Conservation (phyloP, 2,113 vertebrate species). For the Thalassarche chlororhynchos region DNA sequence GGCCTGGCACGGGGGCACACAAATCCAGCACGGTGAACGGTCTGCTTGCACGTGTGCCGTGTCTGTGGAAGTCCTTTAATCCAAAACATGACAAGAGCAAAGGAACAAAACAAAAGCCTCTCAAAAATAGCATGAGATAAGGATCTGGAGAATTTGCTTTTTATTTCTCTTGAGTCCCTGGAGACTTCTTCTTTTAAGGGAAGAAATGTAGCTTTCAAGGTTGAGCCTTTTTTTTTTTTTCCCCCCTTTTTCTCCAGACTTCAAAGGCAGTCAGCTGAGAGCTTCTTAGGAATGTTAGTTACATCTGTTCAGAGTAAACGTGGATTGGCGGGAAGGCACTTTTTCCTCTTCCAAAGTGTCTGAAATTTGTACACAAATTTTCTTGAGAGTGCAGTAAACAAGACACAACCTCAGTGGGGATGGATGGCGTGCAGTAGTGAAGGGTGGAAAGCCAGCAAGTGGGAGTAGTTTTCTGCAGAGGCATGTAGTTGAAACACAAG, state of each 20-base stretch:
- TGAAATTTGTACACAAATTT: background rate
- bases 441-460: background rate
- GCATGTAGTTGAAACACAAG: background rate
- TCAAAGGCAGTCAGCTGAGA: slow-evolving; percentile 59
- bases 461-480: background rate
- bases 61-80: background rate
- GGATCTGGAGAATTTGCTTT: slow-evolving; percentile 48
- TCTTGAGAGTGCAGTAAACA: background rate
- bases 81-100: slow-evolving; percentile 4
- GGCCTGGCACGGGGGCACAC: background rate
- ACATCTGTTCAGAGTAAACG: slow-evolving; percentile 7
- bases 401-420: background rate
- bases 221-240: background rate
- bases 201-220: slow-evolving; percentile 59
- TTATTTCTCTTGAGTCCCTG: slow-evolving; percentile 34
- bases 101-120: slow-evolving; percentile 21
- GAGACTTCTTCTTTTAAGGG: slow-evolving; percentile 36
- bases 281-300: slow-evolving; percentile 10
- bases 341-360: background rate
- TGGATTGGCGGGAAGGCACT: background rate
- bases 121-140: slow-evolving; percentile 65
- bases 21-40: background rate
- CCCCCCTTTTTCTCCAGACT: background rate
- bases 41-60: rapidly evolving
- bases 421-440: rapidly evolving